phyloP scores from a whole-genome alignment of 2,113 vertebrate genomes.

The Caretta caretta region DNA sequence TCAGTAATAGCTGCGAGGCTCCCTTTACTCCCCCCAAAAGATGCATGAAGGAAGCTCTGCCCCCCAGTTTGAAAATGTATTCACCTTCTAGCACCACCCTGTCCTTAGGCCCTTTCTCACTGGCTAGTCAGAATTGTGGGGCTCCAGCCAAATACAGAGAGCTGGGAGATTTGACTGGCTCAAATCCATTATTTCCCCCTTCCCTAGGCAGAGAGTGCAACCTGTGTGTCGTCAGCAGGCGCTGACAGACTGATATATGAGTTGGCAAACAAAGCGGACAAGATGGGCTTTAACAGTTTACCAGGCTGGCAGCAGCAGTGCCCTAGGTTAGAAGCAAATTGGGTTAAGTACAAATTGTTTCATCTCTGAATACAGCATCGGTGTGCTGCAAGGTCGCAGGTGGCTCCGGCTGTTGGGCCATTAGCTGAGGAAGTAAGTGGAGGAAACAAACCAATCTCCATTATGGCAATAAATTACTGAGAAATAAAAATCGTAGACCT shows the following conservation, averaged over 20 bases:
- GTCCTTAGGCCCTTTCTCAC: conserved; percentile 17
- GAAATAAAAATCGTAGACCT: background rate
- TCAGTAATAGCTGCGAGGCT: background rate
- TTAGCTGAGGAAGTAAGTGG: background rate
- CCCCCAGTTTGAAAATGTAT: rapidly evolving
- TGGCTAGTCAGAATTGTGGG: conserved; percentile 47
- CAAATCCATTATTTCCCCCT: conserved; percentile 11
- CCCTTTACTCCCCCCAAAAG: background rate
- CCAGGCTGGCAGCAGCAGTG: conserved; percentile 38
- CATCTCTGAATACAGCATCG: conserved; percentile 4
- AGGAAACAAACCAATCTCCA: background rate
- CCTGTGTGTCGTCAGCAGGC: background rate
- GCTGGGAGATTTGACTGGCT: background rate
- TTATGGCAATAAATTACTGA: background rate
- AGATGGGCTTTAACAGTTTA: conserved; percentile 56
- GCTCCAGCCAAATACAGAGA: conserved; percentile 10
- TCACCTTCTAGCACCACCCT: background rate
- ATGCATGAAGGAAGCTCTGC: background rate
- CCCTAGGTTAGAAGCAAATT: conserved; percentile 58
- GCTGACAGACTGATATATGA: conserved; percentile 18
- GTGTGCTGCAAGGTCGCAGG: background rate
- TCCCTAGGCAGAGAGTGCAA: conserved; percentile 7
- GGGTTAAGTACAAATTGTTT: conserved; percentile 61
- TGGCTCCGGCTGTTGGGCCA: conserved; percentile 37
- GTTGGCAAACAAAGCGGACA: conserved; percentile 47